Base-by-base conservation (phyloP, 2,113 vertebrate genomes). In the Marmota flaviventris region DNA sequence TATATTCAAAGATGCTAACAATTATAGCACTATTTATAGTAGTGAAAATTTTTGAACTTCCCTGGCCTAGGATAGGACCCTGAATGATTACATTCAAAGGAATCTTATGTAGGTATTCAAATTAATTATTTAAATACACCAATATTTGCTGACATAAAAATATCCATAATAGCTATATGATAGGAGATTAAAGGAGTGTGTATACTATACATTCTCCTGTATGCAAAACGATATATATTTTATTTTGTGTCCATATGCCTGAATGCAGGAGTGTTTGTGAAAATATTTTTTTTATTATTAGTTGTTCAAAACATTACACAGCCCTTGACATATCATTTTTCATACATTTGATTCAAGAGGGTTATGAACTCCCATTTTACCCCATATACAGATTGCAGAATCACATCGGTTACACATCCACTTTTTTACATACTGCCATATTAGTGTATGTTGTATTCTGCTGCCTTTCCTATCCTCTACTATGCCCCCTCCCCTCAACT, bases 171-270 rank as follows among this genome's bases (percentile, higher is more conserved):
- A 91, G n/a, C 61, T 77, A 79, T 75, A 88, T 42, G 73, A 7
- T 78, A 39, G 45, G 51, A 92, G 42, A 32, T 58, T 91, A 90
- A 12, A 69, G 42, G 11, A 65, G 17, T 53, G 34, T 63, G 34
- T 67, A 14, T 94, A 83, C 27, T 67, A 20, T 56, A 53, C 8
- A 75, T 84, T 69, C 7, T 4, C 6, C 18, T 75, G 20, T 32
- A 10, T 92, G n/a, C 29, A 90, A 58, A 84, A 89, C 45, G 92
- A 13, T 73, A 56, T 76, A 5, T 95, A 20, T 89, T 89, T 94
- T 39, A 77, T 6, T 34, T 70, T 58, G 45, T 88, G 25, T 67
- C 37, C n/a, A 65, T 79, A 51, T 42, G 18, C 32, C 17, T 89
- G 34, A 27, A 11, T 12, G 27, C 63, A 65, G 56, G 20, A 18